A percentile compares a stretch with the other conserved stretches of the same genome.
Conservation (phyloP, 2,113 vertebrate species). For the Calidris pugnax region DNA sequence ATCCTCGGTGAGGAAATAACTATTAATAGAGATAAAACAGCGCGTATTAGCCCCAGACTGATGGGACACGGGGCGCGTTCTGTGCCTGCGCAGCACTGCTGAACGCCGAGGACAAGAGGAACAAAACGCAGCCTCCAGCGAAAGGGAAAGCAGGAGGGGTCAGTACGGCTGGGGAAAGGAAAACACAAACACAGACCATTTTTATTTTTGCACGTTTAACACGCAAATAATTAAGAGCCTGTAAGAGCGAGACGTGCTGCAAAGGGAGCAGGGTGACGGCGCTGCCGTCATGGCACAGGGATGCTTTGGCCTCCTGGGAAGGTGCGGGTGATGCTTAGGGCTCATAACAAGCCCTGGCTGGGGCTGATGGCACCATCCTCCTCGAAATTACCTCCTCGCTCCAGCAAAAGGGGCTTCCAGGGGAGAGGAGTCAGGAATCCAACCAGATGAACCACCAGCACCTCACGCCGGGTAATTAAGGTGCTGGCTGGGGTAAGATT, state of each 20-base stretch:
- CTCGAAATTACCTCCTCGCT: background rate
- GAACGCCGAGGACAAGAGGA: fast-evolving
- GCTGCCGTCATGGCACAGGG: fast-evolving
- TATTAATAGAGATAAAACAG: background rate
- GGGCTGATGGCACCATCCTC: background rate
- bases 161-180: fast-evolving
- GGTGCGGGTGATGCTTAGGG: background rate
- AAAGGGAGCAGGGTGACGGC: background rate
- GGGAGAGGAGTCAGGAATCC: background rate
- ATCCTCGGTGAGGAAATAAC: slow-evolving; percentile 18
- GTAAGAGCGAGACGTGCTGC: fast-evolving
- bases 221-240: fast-evolving
- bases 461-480: fast-evolving
- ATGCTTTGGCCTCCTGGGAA: background rate
- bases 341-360: fast-evolving
- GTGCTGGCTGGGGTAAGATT: background rate
- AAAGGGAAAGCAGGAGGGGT: background rate
- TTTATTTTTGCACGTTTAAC: background rate
- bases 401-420: background rate
- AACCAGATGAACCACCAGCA: background rate
- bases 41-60: background rate
- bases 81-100: background rate
- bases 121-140: fast-evolving
- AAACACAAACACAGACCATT: fast-evolving
- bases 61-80: fast-evolving